These are phyloP conservation scores for Periophthalmus modestus DNA, from an alignment of 2,113 vertebrate genomes.

Conservation along the genomic window DNA sequence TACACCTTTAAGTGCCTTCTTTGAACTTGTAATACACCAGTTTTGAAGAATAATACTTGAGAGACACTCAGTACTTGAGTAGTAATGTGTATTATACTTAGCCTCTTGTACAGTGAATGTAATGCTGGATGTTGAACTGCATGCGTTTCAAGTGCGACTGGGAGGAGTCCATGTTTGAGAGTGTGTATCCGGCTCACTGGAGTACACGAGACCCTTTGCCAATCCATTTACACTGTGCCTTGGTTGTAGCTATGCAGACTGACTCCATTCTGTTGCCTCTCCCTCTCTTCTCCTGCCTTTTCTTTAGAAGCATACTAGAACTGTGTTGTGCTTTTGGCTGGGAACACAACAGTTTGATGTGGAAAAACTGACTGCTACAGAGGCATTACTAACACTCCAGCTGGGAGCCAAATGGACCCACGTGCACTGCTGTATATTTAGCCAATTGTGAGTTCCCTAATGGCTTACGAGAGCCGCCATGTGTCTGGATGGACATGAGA, in stretches of 20 bases:
- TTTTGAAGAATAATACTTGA: background rate
- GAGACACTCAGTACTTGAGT: constrained; percentile 13
- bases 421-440: constrained; percentile 35
- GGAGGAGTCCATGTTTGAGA: constrained; percentile 41
- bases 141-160: constrained; percentile 36
- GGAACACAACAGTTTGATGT: constrained; percentile 47
- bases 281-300: constrained; percentile 23
- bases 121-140: constrained; percentile 38
- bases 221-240: constrained; percentile 60
- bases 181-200: constrained; percentile 37
- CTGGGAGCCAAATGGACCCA: constrained; percentile 58
- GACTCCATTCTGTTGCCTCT: constrained; percentile 32
- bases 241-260: constrained; percentile 51
- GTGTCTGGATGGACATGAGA: constrained; percentile 49
- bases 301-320: constrained; percentile 18
- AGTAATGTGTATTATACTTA: constrained; percentile 19
- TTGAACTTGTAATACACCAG: no score
- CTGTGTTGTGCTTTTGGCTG: constrained; percentile 36
- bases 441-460: constrained; percentile 42
- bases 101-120: constrained; percentile 31
- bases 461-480: constrained; percentile 44
- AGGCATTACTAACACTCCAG: constrained; percentile 42
- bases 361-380: constrained; percentile 38
- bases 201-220: constrained; percentile 43
- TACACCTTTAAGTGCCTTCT: background rate